Evolutionary conservation across 2,113 vertebrate genomes (phyloP), one percentile per base, ranked within the genome.

Genomic region (Ranitomeya variabilis): DNA sequence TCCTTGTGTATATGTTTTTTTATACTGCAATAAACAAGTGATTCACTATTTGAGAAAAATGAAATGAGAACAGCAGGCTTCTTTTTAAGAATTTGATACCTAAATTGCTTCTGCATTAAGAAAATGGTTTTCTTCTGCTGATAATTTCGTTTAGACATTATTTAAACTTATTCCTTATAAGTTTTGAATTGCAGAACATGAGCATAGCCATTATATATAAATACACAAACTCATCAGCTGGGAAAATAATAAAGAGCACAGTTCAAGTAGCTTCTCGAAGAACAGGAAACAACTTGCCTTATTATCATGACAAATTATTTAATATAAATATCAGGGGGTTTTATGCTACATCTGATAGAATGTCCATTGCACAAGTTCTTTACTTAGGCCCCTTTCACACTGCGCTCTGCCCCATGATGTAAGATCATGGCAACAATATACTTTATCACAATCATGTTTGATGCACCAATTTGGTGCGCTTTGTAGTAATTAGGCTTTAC

Each of bases 91-190:
- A 80, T 12, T 54, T 23, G 54, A 80, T 57, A 80, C 21, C 14
- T 23, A 80, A 80, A 80, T 80, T 80, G 21, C 77, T 57, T 80
- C n/a, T n/a, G 76, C 51, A 79, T 55, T 79, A 80, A 80, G 15
- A 54, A 7, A 23, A 57, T n/a, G n/a, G 37, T 59, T 59, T 57
- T 57, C 77, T 55, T 54, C 52, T 57, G 77, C 77, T 57, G 77
- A 23, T 57, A 13, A 59, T 52, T 80, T 76, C 3, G 6, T 15
- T 8, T 23, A 80, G 52, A 80, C 52, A 80, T 5, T 57, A 80
- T 80, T 57, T 57, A 57, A 14, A 55, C 55, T 7, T n/a, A n/a
- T n/a, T n/a, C n/a, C n/a, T n/a, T 19, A 74, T 19, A 11, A 1
- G 6, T 74, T 74, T 26, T 51, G 71, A 1, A 18, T 45, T 45